These are phyloP conservation scores for Stigmatopora argus DNA, from an alignment of 2,113 vertebrate species.

Conservation along the genomic window DNA sequence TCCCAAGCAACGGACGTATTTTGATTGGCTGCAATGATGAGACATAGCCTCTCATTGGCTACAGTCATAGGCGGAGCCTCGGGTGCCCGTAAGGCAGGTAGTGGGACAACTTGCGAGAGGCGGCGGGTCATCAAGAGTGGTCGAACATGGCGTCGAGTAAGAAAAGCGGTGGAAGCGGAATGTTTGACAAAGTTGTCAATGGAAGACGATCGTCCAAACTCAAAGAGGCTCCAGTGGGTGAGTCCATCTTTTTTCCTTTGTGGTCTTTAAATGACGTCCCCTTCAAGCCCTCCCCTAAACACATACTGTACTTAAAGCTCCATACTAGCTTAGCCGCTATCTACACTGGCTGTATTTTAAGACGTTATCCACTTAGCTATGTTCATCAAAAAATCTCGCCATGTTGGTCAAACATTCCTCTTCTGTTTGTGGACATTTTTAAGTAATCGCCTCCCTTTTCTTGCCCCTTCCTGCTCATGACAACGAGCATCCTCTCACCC, in stretches of 20 bases:
- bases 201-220: conserved; percentile 63
- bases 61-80: conserved; percentile 30
- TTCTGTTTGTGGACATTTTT: neutral
- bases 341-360: conserved; percentile 1
- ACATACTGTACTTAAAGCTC: neutral
- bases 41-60: conserved; percentile 37
- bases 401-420: neutral
- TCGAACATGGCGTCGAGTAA: conserved; percentile 71
- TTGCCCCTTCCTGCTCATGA: neutral
- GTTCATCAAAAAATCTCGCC: neutral
- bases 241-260: conserved; percentile 9
- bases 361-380: conserved; percentile 7
- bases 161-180: conserved; percentile 53
- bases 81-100: conserved; percentile 42
- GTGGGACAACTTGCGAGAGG: conserved; percentile 29
- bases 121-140: conserved; percentile 39
- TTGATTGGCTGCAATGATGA: neutral
- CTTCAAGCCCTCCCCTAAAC: neutral
- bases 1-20: neutral
- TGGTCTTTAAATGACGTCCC: conserved; percentile 1
- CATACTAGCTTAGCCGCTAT: conserved; percentile 17
- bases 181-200: conserved; percentile 60
- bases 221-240: conserved; percentile 70
- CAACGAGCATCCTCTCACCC: neutral
- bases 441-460: neutral